phyloP scores from a whole-genome alignment of 2,888 invertebrate species.

The Ormyrus thymus region DNA sequence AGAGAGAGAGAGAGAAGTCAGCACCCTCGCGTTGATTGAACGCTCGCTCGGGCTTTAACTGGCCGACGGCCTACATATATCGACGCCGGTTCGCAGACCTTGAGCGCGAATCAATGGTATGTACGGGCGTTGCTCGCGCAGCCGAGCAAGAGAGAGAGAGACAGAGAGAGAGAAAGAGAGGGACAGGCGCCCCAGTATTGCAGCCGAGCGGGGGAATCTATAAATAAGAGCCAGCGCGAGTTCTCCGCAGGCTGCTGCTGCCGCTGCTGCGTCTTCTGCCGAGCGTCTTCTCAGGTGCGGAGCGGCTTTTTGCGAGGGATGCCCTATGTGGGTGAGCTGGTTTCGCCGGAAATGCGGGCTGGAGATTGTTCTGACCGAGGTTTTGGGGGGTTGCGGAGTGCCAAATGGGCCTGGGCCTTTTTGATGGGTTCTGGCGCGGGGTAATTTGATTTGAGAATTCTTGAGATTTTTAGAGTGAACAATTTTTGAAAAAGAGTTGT shows the following conservation, averaged over 20 bases:
- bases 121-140: constrained; percentile 24
- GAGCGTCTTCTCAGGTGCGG: not conserved
- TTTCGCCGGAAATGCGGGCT: too few species aligned
- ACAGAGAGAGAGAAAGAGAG: constrained; percentile 15
- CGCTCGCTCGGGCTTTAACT: not conserved
- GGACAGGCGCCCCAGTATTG: constrained; percentile 7
- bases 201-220: constrained; percentile 15
- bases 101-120: constrained; percentile 55
- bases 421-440: too few species aligned
- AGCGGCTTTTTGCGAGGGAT: not conserved
- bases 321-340: not conserved
- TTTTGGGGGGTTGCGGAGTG: too few species aligned
- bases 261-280: not conserved
- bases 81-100: constrained; percentile 32
- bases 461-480: too few species aligned
- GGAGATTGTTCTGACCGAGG: too few species aligned
- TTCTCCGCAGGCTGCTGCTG: not conserved
- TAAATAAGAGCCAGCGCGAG: constrained; percentile 20
- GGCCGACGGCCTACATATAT: constrained; percentile 39
- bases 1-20: not conserved
- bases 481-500: too few species aligned
- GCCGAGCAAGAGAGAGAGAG: not conserved
- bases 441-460: too few species aligned
- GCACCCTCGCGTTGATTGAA: too few species aligned
- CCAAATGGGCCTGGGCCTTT: too few species aligned